Evolutionary conservation across 2,888 invertebrate genomes (phyloP), one percentile per base, ranked within the genome.

Genomic region (Malthinus flaveolus): DNA sequence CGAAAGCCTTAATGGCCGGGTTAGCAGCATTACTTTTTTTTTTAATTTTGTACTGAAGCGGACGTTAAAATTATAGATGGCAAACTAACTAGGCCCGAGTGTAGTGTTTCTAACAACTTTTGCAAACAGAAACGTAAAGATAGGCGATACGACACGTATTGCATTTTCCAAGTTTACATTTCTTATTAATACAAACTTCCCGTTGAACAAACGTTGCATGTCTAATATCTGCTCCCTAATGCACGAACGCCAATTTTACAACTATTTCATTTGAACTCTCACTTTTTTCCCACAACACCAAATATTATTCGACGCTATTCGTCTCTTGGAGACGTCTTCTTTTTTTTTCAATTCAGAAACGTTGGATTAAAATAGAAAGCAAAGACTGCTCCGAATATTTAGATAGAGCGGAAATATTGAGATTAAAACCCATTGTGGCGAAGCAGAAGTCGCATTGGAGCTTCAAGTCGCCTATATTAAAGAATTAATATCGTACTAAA

Each of bases 141-240:
- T 54, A 49, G 32, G 50, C 49, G 63, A 63, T 63, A 63, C 47
- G 63, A 60, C 63, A 63, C 63, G 63, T 60, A 63, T 49, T 47
- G 55, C 56, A 61, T 61, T 64, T 62, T 42, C 62, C 58, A 50
- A 62, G 64, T 65, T 65, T 62, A 64, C 64, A 62, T 65, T 65
- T 66, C 66, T 65, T 65, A 65, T 66, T 65, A 65, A 65, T 65
- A 52, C 53, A 54, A 57, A 60, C 63, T 64, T 63, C 56, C 54
- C n/a, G n/a, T n/a, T 54, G 56, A 56, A 54, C 58, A 60, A 54
- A 50, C 56, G 46, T 52, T 51, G 53, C 52, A 56, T 59, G 55
- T 47, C 45, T 33, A 49, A 56, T 59, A 51, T 47, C 45, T 33
- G 46, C 54, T 50, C 50, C 23, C 55, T 51, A 49, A 62, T 49